Percentiles rank a stretch among this genome's conserved stretches.
Evolutionary conservation across 2,797 vertebrate species (phyloP).

Genomic region (Coendou prehensilis): DNA sequence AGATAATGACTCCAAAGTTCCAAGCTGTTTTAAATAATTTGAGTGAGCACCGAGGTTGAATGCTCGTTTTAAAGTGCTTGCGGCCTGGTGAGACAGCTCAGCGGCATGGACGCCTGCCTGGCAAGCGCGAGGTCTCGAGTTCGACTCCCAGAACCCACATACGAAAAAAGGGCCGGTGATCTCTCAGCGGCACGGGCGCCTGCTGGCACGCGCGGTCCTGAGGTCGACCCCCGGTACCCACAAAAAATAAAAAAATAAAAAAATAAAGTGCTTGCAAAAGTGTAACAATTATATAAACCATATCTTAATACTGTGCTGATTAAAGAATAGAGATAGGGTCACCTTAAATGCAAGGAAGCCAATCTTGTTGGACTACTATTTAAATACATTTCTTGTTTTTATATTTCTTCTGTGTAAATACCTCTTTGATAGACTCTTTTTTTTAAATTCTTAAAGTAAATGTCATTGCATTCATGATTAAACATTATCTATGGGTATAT

Average conservation of each 20-base stretch:
- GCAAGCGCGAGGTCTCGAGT: too few species aligned
- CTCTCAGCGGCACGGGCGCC: too few species aligned
- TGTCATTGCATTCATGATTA: constrained; percentile 31
- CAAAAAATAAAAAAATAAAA: too few species aligned
- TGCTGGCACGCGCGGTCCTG: too few species aligned
- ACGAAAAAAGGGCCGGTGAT: too few species aligned
- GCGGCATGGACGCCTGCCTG: too few species aligned
- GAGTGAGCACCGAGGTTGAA: neutral
- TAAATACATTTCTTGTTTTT: constrained; percentile 14
- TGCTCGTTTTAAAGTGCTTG: neutral
- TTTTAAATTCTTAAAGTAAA: constrained; percentile 50
- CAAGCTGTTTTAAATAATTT: constrained; percentile 23
- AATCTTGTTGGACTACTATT: constrained; percentile 20
- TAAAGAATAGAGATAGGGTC: neutral
- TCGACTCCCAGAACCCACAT: too few species aligned
- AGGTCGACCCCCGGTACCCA: too few species aligned
- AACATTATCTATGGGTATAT: neutral
- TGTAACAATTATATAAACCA: neutral
- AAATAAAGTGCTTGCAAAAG: neutral
- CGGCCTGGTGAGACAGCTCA: too few species aligned
- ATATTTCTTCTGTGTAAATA: constrained; percentile 13
- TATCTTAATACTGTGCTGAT: neutral
- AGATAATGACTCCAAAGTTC: constrained; percentile 22
- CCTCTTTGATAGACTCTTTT: constrained; percentile 16
- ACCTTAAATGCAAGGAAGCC: neutral